Conservation (phyloP, 2,797 vertebrate species). For the Argya squamiceps region DNA sequence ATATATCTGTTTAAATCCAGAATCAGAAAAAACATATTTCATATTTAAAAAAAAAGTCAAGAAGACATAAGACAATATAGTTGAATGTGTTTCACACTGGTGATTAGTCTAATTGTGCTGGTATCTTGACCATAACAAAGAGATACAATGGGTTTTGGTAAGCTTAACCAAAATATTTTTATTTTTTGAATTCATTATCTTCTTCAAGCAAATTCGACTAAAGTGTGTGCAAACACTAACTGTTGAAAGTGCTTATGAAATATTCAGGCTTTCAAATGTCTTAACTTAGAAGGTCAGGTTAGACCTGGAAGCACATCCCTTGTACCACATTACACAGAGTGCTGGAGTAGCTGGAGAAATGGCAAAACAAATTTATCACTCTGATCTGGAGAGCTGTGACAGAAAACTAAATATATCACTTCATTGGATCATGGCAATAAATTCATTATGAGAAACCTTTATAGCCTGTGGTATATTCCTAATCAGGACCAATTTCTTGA, state of each 20-base stretch:
- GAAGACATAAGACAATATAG: not conserved
- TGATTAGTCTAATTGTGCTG: not conserved
- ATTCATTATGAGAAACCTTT: constrained; percentile 52
- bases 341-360: not conserved
- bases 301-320: not conserved
- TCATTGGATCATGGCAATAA: constrained; percentile 48
- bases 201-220: not conserved
- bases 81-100: not conserved
- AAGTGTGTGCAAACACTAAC: not conserved
- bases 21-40: not conserved
- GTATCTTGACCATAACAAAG: not conserved
- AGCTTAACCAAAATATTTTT: not conserved
- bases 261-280: not conserved
- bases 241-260: constrained; percentile 4
- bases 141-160: not conserved
- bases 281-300: not conserved
- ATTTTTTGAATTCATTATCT: not conserved
- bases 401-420: constrained; percentile 47
- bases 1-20: not conserved
- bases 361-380: not conserved
- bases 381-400: constrained; percentile 26
- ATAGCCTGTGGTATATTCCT: constrained; percentile 59
- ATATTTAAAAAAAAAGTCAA: not conserved
- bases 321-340: not conserved
- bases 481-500: constrained; percentile 61